Evolutionary conservation across 2,797 vertebrate genomes (phyloP), one percentile per base, ranked within the genome.

Genomic region (Lindbergichthys nudifrons): DNA sequence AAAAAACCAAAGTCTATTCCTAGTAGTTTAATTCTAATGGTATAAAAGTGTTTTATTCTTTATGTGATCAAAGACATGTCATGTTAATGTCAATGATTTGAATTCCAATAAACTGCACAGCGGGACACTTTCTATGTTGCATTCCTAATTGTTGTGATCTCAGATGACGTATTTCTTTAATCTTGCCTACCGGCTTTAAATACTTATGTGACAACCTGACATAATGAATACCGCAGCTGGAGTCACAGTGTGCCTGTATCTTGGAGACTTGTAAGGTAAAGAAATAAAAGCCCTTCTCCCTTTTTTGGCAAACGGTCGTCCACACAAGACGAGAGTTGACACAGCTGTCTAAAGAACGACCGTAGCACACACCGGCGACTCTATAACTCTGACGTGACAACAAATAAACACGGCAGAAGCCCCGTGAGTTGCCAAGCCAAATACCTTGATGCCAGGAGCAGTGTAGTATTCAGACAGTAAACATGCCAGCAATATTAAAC

Each of bases 371-470:
- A 56, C 81, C 58, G 75, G 84, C 59, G 57, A 86, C 86, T 90
- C 89, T 79, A 88, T 89, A 91, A 89, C 87, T 92, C 86, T 86
- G 85, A 92, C 77, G 60, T 90, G 91, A 93, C 91, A 93, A 94
- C 92, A 94, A 94, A 94, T 94, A 94, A 93, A 93, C 88, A 89
- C 86, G 65, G 87, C 84, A 82, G 84, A 92, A 87, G 79, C 80
- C 80, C 56, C 61, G 58, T 0, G 39, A 76, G 60, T 21, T 80
- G 89, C 93, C 94, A 94, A 94, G 64, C 30, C 83, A 93, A 94
- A 93, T 85, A 88, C 81, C 80, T 85, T 63, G 36, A 72, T 70
- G 91, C 91, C 91, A 93, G 87, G 85, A 77, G 61, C 64, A 47
- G 77, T 75, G 67, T 66, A 76, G 83, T 69, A 73, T 83, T 89